Conservation (phyloP, 1,140 invertebrate genomes). For the Apis dorsata region DNA sequence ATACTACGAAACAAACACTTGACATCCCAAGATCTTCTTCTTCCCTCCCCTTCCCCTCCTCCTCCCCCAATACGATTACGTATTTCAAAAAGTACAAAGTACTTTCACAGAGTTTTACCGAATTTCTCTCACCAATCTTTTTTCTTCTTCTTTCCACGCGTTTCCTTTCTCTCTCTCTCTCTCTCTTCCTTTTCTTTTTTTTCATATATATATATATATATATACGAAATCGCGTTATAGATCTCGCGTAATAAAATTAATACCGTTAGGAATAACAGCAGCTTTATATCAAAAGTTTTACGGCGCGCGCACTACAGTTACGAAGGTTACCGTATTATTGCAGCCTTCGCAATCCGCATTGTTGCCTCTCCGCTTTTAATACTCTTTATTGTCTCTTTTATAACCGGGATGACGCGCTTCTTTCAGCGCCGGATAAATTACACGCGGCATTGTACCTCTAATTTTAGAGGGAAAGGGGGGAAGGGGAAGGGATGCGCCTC, state of each 20-base stretch:
- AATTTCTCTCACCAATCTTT: background rate
- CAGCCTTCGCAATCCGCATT: constrained; percentile 69
- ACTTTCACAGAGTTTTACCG: background rate
- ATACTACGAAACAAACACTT: too few species aligned
- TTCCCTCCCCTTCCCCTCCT: too few species aligned
- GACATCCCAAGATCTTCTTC: too few species aligned
- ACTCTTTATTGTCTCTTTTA: constrained; percentile 71
- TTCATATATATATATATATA: too few species aligned
- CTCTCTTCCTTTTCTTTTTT: background rate
- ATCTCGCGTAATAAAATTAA: constrained; percentile 65
- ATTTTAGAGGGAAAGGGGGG: constrained; percentile 56
- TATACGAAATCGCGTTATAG: background rate
- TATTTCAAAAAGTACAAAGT: too few species aligned
- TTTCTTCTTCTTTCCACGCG: too few species aligned
- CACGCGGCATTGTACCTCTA: constrained; percentile 66
- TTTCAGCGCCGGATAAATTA: constrained; percentile 68
- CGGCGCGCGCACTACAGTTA: constrained; percentile 54
- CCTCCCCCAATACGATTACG: too few species aligned
- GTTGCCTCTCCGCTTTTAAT: constrained; percentile 68
- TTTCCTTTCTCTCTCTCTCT: background rate
- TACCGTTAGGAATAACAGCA: constrained; percentile 66
- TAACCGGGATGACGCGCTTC: constrained; percentile 68
- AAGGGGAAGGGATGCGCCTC: background rate
- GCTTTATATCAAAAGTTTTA: constrained; percentile 64
- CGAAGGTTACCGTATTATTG: constrained; percentile 70